These are phyloP conservation scores for Catocala nupta DNA, from an alignment of 2,888 invertebrate species.

Conservation along the genomic window DNA sequence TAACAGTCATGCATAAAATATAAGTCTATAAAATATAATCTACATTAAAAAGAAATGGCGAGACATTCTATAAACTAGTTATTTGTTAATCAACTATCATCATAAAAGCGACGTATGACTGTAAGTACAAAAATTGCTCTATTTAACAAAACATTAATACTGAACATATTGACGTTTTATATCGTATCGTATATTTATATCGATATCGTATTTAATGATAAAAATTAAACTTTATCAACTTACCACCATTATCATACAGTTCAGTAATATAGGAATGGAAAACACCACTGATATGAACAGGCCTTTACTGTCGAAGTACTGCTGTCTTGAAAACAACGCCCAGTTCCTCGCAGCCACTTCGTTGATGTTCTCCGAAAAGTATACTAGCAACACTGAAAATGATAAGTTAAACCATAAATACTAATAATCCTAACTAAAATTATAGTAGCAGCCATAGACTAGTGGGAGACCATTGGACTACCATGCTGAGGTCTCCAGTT, in stretches of 20 bases:
- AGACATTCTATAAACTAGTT: background rate
- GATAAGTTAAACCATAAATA: too few species aligned
- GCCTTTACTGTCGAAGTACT: conserved; percentile 97
- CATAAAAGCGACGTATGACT: background rate
- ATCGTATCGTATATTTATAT: too few species aligned
- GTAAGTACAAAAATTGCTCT: background rate
- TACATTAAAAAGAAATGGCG: too few species aligned
- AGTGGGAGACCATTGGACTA: too few species aligned
- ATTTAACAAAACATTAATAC: background rate
- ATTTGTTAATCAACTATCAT: background rate
- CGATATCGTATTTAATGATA: background rate
- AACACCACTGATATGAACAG: conserved; percentile 97
- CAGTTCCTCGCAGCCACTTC: conserved; percentile 95
- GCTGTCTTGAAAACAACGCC: conserved; percentile 95
- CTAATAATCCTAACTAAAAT: too few species aligned
- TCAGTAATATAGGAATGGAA: conserved; percentile 96
- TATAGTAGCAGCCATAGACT: too few species aligned
- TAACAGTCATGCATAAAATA: too few species aligned
- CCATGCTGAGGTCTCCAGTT: too few species aligned
- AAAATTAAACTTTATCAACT: conserved; percentile 75
- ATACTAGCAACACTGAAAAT: conserved; percentile 92
- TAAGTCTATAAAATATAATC: too few species aligned
- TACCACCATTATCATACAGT: conserved; percentile 98
- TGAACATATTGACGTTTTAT: too few species aligned
- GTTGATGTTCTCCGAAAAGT: conserved; percentile 96